Evolutionary conservation across 2,797 vertebrate genomes (phyloP), one percentile per base, ranked within the genome.

Genomic region (Myotis vivesi): DNA sequence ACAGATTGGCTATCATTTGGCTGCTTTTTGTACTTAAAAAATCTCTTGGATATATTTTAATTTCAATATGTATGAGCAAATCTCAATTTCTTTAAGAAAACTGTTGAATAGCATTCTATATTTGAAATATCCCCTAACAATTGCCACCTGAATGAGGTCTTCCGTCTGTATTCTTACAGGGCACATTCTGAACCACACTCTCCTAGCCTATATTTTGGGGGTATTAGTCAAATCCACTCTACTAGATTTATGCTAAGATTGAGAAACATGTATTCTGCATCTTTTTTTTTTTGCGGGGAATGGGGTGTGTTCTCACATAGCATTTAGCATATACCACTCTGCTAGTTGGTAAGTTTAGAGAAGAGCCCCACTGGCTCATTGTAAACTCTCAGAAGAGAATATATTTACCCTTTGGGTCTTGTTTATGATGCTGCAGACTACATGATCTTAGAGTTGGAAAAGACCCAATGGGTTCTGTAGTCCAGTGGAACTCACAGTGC

Each of bases 41-140:
- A 44, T 76, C 46, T 89, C 49, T 87, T 84, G 68, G 44, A 64
- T 69, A 15, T 85, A 94, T 96, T 94, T 96, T 46, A 66, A 81
- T 82, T 96, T 94, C 77, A 94, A n/a, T 89, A 85, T 46, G 17
- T 73, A 86, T 75, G 57, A 22, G 28, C 8, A 55, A 86, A 20
- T 83, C n/a, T 96, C 73, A 79, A 85, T 92, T 77, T 77, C n/a
- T 77, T 77, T 36, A 77, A 77, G 49, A 53, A 53, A 77, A 71
- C 66, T 66, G 15, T 41, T 87, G 36, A 81, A 59, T 69, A 93
- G 15, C 44, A 44, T 87, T 75, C 12, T 38, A 25, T 75, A 73
- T 95, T 69, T 90, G 71, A 90, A 95, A 92, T 49, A 82, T 57
- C 1, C 30, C 4, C 20, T 91, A 79, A 80, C 87, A 88, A 77